phyloP scores from a whole-genome alignment of 2,113 vertebrate genomes.

The Stigmatopora nigra region DNA sequence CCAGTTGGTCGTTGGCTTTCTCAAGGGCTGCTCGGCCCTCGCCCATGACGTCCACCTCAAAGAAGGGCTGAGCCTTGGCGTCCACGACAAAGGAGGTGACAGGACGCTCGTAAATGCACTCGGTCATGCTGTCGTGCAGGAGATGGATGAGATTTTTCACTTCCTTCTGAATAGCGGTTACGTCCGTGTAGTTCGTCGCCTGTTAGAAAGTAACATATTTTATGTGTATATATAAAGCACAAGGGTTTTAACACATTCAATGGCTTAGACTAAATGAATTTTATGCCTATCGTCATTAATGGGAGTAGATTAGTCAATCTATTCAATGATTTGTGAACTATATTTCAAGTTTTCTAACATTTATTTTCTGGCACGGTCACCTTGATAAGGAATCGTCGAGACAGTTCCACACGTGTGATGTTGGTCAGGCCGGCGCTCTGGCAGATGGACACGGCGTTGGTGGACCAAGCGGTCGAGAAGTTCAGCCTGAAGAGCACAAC shows the following conservation, averaged over 20 bases:
- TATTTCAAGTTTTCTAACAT: not conserved
- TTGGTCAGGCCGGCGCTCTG: constrained; percentile 67
- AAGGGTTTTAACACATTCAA: too few relatives aligned
- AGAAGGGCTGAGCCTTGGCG: constrained; percentile 63
- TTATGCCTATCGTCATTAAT: too few relatives aligned
- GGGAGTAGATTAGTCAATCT: too few relatives aligned
- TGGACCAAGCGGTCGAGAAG: constrained; percentile 83
- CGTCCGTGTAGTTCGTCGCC: constrained; percentile 36
- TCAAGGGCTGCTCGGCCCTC: constrained; percentile 74
- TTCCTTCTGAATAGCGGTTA: constrained; percentile 18
- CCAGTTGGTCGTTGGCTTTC: constrained; percentile 75
- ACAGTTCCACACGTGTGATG: constrained; percentile 77
- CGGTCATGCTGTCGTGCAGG: constrained; percentile 81
- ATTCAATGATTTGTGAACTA: not conserved
- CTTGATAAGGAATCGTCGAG: constrained; percentile 78
- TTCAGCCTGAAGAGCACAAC: constrained; percentile 70
- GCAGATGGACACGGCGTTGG: constrained; percentile 84
- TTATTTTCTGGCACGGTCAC: constrained; percentile 44
- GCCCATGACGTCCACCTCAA: constrained; percentile 74
- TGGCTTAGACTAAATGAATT: too few relatives aligned
- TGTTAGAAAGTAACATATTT: constrained; percentile 11
- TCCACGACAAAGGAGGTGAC: constrained; percentile 73
- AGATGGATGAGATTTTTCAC: constrained; percentile 57
- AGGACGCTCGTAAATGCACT: constrained; percentile 74
- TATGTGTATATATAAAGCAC: not conserved